phyloP scores from a whole-genome alignment of 2,888 invertebrate species.

The Amphipoea lucens region DNA sequence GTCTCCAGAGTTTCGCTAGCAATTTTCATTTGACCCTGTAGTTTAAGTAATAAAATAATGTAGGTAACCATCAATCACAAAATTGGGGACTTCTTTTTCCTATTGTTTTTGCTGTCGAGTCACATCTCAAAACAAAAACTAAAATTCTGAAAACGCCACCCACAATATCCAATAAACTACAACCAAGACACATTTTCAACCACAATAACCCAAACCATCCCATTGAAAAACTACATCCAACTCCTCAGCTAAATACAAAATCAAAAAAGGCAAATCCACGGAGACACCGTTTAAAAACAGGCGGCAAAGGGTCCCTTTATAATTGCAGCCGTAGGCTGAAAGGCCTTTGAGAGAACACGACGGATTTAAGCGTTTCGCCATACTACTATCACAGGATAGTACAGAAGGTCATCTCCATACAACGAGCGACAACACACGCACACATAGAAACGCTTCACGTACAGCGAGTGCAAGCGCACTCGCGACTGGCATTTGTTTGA shows the following conservation, averaged over 20 bases:
- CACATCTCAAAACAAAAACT: not conserved
- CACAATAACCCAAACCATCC: not conserved
- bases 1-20: too few species aligned
- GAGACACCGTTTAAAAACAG: constrained; percentile 60
- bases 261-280: constrained; percentile 62
- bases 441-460: not conserved
- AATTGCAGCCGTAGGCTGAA: constrained; percentile 65
- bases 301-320: constrained; percentile 62
- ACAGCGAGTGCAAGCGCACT: not conserved
- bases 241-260: constrained; percentile 54
- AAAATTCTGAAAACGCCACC: not conserved
- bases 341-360: constrained; percentile 63
- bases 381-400: not conserved
- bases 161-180: not conserved
- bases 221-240: constrained; percentile 35
- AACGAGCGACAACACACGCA: not conserved
- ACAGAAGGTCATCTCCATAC: constrained; percentile 1
- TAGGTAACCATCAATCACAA: not conserved
- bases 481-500: not conserved
- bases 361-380: constrained; percentile 54
- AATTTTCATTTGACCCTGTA: too few species aligned
- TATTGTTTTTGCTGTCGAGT: not conserved
- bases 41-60: too few species aligned
- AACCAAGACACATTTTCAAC: not conserved
- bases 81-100: not conserved